phyloP scores from a whole-genome alignment of 2,888 invertebrate species.

The Caenorhabditis sp. region DNA sequence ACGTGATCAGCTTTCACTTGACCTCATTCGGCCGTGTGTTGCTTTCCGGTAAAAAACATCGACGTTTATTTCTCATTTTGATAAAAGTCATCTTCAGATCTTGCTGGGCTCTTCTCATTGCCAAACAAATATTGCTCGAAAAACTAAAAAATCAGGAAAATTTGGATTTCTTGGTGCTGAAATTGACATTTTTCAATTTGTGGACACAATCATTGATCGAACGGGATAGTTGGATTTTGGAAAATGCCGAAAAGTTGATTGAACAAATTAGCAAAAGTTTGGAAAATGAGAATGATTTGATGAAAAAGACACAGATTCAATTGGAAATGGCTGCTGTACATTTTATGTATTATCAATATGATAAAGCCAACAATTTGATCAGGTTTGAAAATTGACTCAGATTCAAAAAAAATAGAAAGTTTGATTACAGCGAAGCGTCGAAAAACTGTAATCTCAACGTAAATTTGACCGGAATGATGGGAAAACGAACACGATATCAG shows the following conservation, averaged over 20 bases:
- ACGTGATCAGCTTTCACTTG: conserved; percentile 11
- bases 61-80: not conserved
- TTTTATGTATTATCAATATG: conserved; percentile 31
- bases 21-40: conserved; percentile 13
- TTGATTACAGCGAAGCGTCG: conserved; percentile 20
- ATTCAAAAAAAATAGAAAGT: too few species aligned
- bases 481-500: conserved; percentile 89
- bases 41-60: conserved; percentile 12
- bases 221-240: conserved; percentile 12
- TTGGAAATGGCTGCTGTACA: conserved; percentile 32
- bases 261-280: not conserved
- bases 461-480: conserved; percentile 77
- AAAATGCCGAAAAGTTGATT: conserved; percentile 5
- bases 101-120: conserved; percentile 18
- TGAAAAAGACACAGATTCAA: conserved; percentile 7
- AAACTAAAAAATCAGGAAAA: not conserved
- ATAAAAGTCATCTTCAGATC: conserved; percentile 7
- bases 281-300: not conserved
- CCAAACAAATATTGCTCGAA: conserved; percentile 6
- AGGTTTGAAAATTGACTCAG: not conserved
- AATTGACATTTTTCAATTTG: conserved; percentile 18
- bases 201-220: conserved; percentile 33
- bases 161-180: not conserved
- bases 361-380: conserved; percentile 23
- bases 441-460: conserved; percentile 31